A percentile compares a stretch with the other conserved stretches of the same genome.
Conservation (phyloP, 2,113 vertebrate genomes). For the Trachemys scripta region DNA sequence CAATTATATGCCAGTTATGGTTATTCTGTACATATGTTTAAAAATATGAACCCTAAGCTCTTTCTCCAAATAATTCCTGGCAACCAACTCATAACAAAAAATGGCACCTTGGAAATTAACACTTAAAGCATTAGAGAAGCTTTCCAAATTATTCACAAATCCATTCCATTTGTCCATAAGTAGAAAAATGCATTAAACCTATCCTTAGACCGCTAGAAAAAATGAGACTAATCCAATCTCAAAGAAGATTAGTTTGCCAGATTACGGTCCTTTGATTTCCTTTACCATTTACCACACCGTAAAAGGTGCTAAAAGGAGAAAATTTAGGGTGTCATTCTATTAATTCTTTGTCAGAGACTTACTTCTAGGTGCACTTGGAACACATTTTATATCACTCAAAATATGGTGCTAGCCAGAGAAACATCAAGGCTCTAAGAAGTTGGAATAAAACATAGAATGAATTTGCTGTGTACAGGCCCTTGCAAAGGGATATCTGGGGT, state of each 20-base stretch:
- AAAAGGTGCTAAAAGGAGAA: background rate
- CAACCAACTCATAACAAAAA: background rate
- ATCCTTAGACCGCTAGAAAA: background rate
- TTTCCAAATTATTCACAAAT: background rate
- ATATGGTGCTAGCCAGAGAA: background rate
- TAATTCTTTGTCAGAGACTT: background rate
- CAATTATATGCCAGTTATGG: background rate
- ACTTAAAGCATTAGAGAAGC: background rate
- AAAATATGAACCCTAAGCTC: background rate
- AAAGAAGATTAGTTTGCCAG: background rate
- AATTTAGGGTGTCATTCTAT: background rate
- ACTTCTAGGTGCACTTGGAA: background rate
- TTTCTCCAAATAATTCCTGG: constrained; percentile 19
- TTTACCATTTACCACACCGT: background rate
- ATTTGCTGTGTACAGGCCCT: background rate
- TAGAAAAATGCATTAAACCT: background rate
- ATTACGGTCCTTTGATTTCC: background rate
- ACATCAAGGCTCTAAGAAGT: background rate
- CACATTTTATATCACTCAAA: background rate
- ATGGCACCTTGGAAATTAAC: background rate
- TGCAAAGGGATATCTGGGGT: background rate
- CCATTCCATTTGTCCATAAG: background rate
- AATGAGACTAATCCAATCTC: background rate
- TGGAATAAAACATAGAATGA: background rate
- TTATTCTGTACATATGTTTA: background rate